Base-by-base conservation (phyloP, 2,888 invertebrate species). In the Lasioglossum villosulum region DNA sequence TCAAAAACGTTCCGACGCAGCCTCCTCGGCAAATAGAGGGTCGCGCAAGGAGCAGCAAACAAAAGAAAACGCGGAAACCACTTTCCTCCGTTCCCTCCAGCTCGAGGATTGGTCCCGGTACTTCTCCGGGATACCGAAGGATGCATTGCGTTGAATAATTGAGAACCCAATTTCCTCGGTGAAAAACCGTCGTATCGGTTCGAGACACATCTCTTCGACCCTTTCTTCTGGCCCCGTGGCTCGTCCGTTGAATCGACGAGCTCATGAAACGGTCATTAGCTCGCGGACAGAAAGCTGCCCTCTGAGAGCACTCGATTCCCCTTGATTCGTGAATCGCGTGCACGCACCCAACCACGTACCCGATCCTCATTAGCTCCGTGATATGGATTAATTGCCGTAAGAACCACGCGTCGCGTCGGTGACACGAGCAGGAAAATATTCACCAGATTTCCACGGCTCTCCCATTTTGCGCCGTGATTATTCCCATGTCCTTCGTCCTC, bases 71-170 rank as follows among this genome's bases (percentile, higher is more conserved):
- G 75, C 37, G 73, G 39, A 42, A 80, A 75, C 86, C 83, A 80
- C 81, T 88, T 83, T 88, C 79, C 83, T 45, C 30, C 82, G 80
- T 48, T 80, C 81, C 71, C 74, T 34, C 68, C 27, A 0, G n/a
- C n/a, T n/a, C 68, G 73, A 66, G 16, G 30, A 81, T 72, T 78
- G 87, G 70, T 45, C 23, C 27, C 37, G 72, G 39, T 80, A 68
- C 80, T 83, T 83, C 72, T 80, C 75, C 68, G 75, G 77, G 77
- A 75, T 84, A 59, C 72, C 75, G 52, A 75, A 68, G 75, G 78
- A 82, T 79, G 84, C 83, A 56, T 75, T 86, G 72, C 82, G 68
- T 70, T 90, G 90, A 90, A 90, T 90, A 90, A 90, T 90, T 86
- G 90, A 90, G 75, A 72, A 89, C 78, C 82, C 89, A 90, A 90